Percentiles rank a stretch among this genome's conserved stretches.
Evolutionary conservation across 2,888 invertebrate species (phyloP).

Genomic region (Drosophila nigricruria): DNA sequence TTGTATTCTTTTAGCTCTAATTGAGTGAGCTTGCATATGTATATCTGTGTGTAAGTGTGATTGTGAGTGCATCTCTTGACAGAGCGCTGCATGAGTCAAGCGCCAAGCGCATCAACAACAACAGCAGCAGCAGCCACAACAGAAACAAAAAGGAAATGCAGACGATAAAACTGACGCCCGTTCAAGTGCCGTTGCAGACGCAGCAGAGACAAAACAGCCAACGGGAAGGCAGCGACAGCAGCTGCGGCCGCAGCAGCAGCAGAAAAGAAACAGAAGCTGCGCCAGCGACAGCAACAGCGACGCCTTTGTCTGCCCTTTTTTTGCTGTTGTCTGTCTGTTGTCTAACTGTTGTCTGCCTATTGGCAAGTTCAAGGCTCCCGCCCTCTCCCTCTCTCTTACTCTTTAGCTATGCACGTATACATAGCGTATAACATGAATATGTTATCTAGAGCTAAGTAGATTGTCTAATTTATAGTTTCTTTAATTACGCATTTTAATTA

Average conservation of each 20-base stretch:
- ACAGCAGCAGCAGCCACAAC: slow-evolving; percentile 34
- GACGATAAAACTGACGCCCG: slow-evolving; percentile 66
- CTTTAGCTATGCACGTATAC: slow-evolving; percentile 7
- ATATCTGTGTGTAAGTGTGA: slow-evolving; percentile 14
- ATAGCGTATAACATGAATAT: slow-evolving; percentile 15
- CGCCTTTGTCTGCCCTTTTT: slow-evolving; percentile 13
- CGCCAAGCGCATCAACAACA: slow-evolving; percentile 55
- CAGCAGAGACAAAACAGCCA: slow-evolving; percentile 46
- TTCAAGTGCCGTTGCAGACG: slow-evolving; percentile 60
- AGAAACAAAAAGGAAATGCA: slow-evolving; percentile 56
- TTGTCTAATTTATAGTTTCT: slow-evolving; percentile 34
- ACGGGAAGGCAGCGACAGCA: slow-evolving; percentile 43
- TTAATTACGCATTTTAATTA: slow-evolving; percentile 31
- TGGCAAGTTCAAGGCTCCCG: slow-evolving; percentile 81
- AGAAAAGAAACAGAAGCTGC: slow-evolving; percentile 41
- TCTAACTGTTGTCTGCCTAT: slow-evolving; percentile 18
- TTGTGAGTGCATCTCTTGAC: slow-evolving; percentile 62
- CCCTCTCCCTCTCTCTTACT: slow-evolving; percentile 4
- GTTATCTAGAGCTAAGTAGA: slow-evolving; percentile 33
- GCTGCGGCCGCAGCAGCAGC: slow-evolving; percentile 14
- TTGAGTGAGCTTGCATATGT: slow-evolving; percentile 38
- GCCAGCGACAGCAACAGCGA: slow-evolving; percentile 32
- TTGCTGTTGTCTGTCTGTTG: slow-evolving; percentile 9
- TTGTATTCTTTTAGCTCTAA: slow-evolving; percentile 26
- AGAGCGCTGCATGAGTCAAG: slow-evolving; percentile 75